A percentile compares a stretch with the other conserved stretches of the same genome.
These are phyloP conservation scores for Scomber scombrus DNA, from an alignment of 2,113 vertebrate species.

Conservation along the genomic window DNA sequence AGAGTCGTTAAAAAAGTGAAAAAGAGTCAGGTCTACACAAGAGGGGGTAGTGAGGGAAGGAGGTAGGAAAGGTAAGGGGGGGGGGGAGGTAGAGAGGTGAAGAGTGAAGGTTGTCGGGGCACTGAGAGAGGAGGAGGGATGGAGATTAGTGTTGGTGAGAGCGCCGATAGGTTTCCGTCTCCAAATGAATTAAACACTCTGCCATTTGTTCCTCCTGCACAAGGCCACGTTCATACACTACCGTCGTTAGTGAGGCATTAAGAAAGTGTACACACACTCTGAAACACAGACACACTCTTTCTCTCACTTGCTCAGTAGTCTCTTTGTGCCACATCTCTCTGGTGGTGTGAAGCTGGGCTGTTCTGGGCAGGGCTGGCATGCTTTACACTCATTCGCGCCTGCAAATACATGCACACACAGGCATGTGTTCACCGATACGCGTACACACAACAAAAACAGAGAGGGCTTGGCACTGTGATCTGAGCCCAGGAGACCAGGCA, in stretches of 20 bases:
- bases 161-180: constrained; percentile 68
- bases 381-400: constrained; percentile 42
- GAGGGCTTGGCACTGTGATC: constrained; percentile 56
- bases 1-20: constrained; percentile 24
- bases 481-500: constrained; percentile 51
- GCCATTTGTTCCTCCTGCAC: constrained; percentile 86
- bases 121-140: constrained; percentile 47
- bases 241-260: constrained; percentile 65
- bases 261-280: constrained; percentile 63
- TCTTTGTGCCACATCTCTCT: constrained; percentile 78
- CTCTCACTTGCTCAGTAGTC: constrained; percentile 70
- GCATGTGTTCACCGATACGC: constrained; percentile 24
- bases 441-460: constrained; percentile 59
- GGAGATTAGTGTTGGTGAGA: constrained; percentile 56
- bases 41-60: background rate
- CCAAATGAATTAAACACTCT: constrained; percentile 84
- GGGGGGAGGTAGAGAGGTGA: constrained; percentile 43
- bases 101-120: constrained; percentile 46
- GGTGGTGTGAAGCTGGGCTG: constrained; percentile 59
- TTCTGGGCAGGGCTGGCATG: constrained; percentile 70
- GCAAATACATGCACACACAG: constrained; percentile 48
- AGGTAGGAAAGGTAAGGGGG: background rate
- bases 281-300: constrained; percentile 63
- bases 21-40: background rate
- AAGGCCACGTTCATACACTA: constrained; percentile 87